Evolutionary conservation across 2,888 invertebrate species (phyloP).

Genomic region (Exephanes ischioxanthus): DNA sequence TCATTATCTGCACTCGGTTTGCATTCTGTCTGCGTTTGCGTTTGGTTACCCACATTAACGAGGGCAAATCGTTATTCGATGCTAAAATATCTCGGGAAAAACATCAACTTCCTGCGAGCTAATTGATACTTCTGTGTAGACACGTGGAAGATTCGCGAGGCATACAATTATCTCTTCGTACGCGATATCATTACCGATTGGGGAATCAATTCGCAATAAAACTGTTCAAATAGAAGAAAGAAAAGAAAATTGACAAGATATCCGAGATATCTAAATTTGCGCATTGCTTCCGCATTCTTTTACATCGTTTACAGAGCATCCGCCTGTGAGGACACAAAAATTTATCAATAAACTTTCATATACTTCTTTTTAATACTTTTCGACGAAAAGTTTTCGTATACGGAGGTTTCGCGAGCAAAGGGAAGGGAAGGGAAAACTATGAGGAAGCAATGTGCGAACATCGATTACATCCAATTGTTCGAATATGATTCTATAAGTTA

Average conservation of each 20-base stretch:
- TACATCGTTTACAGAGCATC: background rate
- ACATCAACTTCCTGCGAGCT: background rate
- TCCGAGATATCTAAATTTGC: background rate
- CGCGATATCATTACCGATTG: conserved; percentile 1
- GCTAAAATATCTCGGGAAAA: background rate
- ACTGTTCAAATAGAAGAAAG: background rate
- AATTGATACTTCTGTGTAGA: conserved; percentile 27
- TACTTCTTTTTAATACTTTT: background rate
- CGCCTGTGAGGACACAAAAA: background rate
- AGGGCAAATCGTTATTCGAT: conserved; percentile 31
- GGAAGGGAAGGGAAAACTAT: too few relatives aligned
- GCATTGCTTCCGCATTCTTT: background rate
- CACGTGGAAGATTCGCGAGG: conserved; percentile 26
- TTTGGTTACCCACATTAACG: conserved; percentile 14
- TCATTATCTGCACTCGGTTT: conserved; percentile 1
- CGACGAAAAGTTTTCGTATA: too few relatives aligned
- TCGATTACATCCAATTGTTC: background rate
- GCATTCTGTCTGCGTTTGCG: conserved; percentile 1
- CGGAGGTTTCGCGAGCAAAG: too few relatives aligned
- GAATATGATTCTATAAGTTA: background rate
- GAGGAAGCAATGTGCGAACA: background rate
- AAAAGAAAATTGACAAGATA: background rate
- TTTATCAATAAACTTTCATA: background rate
- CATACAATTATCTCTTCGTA: conserved; percentile 21
- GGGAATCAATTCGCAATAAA: background rate